phyloP scores from a whole-genome alignment of 2,113 vertebrate species.

The Emydura subglobosa region DNA sequence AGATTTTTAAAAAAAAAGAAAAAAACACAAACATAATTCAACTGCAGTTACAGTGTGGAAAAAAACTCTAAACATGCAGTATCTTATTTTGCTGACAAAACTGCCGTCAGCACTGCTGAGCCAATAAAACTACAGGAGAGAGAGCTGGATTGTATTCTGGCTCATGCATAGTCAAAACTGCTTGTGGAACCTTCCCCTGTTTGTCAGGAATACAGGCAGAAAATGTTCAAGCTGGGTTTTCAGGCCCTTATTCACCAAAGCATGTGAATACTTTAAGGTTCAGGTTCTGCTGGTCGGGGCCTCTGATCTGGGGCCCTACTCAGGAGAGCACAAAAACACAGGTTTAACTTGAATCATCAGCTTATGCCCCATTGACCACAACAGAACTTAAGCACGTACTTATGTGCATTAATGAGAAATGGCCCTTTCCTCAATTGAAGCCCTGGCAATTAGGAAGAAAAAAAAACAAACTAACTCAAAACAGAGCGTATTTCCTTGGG shows the following conservation, averaged over 20 bases:
- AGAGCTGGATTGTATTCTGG: not conserved
- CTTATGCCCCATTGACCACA: not conserved
- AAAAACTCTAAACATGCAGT: accelerated
- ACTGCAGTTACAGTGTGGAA: not conserved
- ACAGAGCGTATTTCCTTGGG: accelerated
- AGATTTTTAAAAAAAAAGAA: not conserved
- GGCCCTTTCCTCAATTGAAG: accelerated
- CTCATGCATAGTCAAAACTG: no score
- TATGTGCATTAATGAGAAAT: not conserved
- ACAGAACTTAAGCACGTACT: accelerated
- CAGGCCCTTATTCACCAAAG: not conserved
- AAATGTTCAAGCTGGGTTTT: not conserved
- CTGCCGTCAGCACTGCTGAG: accelerated
- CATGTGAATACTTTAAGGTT: not conserved
- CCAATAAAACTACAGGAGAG: accelerated
- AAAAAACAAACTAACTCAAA: accelerated
- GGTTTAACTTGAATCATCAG: no score
- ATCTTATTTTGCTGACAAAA: not conserved
- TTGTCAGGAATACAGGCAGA: not conserved
- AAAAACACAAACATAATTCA: not conserved
- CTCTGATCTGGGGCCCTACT: not conserved
- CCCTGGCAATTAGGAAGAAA: not conserved
- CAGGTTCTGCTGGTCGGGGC: no score
- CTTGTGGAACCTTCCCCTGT: not conserved
- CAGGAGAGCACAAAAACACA: not conserved